These are phyloP conservation scores for Festucalex cinctus DNA, from an alignment of 2,113 vertebrate genomes.

Conservation along the genomic window DNA sequence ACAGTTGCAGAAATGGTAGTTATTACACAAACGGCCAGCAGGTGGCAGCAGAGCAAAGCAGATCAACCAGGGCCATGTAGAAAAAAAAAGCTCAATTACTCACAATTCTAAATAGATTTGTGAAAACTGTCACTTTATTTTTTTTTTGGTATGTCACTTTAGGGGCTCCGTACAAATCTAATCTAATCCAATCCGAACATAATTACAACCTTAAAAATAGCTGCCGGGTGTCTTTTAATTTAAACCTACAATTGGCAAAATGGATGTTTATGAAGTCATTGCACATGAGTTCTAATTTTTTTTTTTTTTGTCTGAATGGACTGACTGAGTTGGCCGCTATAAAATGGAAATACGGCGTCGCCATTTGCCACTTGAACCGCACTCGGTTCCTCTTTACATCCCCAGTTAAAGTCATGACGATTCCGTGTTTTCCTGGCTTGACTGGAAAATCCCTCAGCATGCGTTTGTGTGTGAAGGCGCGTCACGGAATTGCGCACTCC, in stretches of 20 bases:
- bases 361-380: constrained; percentile 9
- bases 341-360: constrained; percentile 5
- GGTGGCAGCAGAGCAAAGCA: too few species aligned
- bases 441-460: constrained; percentile 45
- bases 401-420: constrained; percentile 28
- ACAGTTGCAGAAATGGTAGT: too few species aligned
- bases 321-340: background rate
- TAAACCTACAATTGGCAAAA: background rate
- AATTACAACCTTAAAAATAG: background rate
- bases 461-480: background rate
- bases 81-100: too few species aligned
- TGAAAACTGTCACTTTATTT: too few species aligned
- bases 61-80: too few species aligned
- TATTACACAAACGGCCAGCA: too few species aligned
- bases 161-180: too few species aligned
- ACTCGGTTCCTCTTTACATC: constrained; percentile 21
- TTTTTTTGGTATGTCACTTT: too few species aligned
- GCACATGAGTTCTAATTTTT: background rate
- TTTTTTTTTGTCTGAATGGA: background rate
- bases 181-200: background rate
- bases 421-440: constrained; percentile 38
- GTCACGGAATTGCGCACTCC: constrained; percentile 22
- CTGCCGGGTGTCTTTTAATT: too few species aligned
- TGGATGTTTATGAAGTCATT: background rate
- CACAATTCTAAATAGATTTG: too few species aligned